A percentile compares a stretch with the other conserved stretches of the same genome.
Conservation (phyloP, 1,140 invertebrate species). For the Ips nitidus region DNA sequence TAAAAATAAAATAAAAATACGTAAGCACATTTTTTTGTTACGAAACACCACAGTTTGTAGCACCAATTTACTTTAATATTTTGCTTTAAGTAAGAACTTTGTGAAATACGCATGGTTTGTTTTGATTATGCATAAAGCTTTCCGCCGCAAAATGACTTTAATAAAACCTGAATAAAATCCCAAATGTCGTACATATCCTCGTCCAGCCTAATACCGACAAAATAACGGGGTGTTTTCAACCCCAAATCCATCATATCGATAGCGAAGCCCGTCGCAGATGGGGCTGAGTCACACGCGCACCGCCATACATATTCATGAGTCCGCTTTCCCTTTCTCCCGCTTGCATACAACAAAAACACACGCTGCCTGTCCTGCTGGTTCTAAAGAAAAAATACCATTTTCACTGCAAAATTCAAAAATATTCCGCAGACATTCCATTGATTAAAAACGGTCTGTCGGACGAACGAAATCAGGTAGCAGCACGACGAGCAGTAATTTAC, state of each 20-base stretch:
- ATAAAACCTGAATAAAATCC: neutral
- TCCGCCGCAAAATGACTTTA: too few species aligned
- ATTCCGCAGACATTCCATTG: slow-evolving; percentile 25
- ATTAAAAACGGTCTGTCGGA: slow-evolving; percentile 16
- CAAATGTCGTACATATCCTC: neutral
- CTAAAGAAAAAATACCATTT: neutral
- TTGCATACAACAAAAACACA: neutral
- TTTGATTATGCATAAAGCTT: too few species aligned
- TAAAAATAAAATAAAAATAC: too few species aligned
- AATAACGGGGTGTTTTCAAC: slow-evolving; percentile 36
- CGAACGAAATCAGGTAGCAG: slow-evolving; percentile 25
- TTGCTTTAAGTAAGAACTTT: too few species aligned
- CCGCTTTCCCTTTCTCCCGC: slow-evolving; percentile 14
- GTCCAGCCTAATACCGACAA: neutral
- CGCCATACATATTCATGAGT: slow-evolving; percentile 43
- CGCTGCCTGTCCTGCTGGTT: slow-evolving; percentile 17
- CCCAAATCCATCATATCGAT: slow-evolving; percentile 42
- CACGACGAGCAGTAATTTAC: slow-evolving; percentile 34
- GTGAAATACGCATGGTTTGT: too few species aligned
- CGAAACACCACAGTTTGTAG: too few species aligned
- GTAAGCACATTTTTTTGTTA: too few species aligned
- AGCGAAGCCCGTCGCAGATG: slow-evolving; percentile 36
- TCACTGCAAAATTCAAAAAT: neutral
- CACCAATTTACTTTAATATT: too few species aligned
- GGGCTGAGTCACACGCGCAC: slow-evolving; percentile 39